Evolutionary conservation across 2,113 vertebrate species (phyloP).

Genomic region (Arvicanthis niloticus): DNA sequence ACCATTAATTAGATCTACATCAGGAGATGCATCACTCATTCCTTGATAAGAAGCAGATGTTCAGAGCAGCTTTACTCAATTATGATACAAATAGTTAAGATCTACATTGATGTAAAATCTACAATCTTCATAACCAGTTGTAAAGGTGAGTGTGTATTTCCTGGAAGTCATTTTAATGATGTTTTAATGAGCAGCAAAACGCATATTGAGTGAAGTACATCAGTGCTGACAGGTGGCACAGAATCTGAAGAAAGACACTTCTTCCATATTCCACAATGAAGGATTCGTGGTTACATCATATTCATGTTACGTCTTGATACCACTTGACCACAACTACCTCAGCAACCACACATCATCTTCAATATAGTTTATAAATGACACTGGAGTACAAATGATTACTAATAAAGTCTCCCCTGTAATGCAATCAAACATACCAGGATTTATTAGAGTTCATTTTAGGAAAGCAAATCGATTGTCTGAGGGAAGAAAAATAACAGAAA

Average conservation of each 20-base stretch:
- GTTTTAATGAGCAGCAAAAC: conserved; percentile 66
- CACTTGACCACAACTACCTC: conserved; percentile 70
- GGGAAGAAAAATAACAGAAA: neutral
- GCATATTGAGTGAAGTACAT: conserved; percentile 67
- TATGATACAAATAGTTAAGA: conserved; percentile 75
- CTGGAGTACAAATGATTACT: neutral
- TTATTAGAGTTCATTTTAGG: neutral
- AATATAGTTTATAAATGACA: neutral
- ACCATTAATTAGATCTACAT: conserved; percentile 51
- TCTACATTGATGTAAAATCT: conserved; percentile 55
- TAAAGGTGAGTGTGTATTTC: conserved; percentile 66
- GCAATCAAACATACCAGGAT: neutral
- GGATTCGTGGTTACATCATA: conserved; percentile 58
- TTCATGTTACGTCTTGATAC: conserved; percentile 63
- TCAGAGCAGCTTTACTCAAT: conserved; percentile 73
- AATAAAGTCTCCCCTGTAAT: neutral
- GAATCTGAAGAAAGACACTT: conserved; percentile 69
- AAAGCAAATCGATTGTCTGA: neutral
- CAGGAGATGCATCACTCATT: conserved; percentile 49
- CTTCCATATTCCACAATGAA: conserved; percentile 8
- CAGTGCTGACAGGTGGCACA: conserved; percentile 74
- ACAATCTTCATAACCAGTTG: conserved; percentile 62
- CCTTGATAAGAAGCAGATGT: conserved; percentile 74
- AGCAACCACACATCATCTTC: conserved; percentile 30
- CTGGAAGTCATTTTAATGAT: conserved; percentile 56